Evolutionary conservation across 2,797 vertebrate species (phyloP).

Genomic region (Vipera ursinii): DNA sequence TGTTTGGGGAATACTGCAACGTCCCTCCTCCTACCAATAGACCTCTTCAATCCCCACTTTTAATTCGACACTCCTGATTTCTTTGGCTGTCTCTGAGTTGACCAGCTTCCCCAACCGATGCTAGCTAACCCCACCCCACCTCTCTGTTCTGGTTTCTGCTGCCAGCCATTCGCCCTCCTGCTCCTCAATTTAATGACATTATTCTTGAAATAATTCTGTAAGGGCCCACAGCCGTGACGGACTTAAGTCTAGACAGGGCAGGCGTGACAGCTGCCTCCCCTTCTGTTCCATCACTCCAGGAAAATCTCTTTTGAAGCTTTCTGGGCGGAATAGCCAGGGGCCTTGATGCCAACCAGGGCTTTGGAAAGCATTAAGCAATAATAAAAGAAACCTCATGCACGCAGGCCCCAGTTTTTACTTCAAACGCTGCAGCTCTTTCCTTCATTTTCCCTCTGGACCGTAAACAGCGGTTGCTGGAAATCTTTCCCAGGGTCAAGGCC

Average conservation of each 20-base stretch:
- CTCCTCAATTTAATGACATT: background rate
- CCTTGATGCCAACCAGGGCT: background rate
- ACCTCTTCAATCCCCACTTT: background rate
- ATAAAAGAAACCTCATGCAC: background rate
- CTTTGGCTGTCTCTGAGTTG: background rate
- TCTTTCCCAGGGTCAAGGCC: background rate
- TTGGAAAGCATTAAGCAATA: background rate
- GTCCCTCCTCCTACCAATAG: background rate
- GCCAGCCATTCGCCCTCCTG: too few relatives aligned
- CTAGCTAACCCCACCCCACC: background rate
- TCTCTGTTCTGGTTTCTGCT: background rate
- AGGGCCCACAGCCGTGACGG: background rate
- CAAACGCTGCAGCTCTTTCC: background rate
- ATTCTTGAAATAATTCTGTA: background rate
- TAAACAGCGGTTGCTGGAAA: background rate
- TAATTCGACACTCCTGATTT: background rate
- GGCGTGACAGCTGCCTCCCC: background rate
- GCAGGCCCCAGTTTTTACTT: background rate
- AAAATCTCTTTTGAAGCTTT: conserved; percentile 3
- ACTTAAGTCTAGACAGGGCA: conserved; percentile 6
- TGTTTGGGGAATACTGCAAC: background rate
- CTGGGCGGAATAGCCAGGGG: background rate
- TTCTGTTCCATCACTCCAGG: background rate
- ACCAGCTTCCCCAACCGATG: background rate
- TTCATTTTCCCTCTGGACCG: background rate